phyloP scores from a whole-genome alignment of 2,797 vertebrate species.

The Rousettus madagascariensis region DNA sequence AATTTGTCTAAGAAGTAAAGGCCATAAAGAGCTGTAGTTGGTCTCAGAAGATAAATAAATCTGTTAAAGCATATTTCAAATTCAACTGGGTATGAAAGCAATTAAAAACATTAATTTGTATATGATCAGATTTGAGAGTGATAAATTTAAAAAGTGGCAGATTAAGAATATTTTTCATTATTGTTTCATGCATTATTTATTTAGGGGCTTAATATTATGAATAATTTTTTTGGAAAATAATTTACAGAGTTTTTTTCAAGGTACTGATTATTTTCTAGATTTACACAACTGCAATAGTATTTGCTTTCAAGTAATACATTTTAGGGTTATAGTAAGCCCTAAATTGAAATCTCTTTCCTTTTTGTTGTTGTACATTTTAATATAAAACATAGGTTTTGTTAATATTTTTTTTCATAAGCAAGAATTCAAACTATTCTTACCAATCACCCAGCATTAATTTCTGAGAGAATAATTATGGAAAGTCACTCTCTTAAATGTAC shows the following conservation, averaged over 20 bases:
- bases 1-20: constrained; percentile 30
- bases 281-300: not conserved
- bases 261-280: not conserved
- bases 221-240: not conserved
- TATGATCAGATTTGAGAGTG: constrained; percentile 34
- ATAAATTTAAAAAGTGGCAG: constrained; percentile 31
- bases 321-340: not conserved
- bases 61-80: constrained; percentile 52
- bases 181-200: not conserved
- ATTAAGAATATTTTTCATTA: constrained; percentile 30
- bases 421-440: not conserved
- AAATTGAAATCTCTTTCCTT: not conserved
- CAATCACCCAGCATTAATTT: not conserved
- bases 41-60: constrained; percentile 44
- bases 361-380: not conserved
- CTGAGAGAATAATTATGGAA: not conserved
- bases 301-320: not conserved
- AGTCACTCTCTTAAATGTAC: not conserved
- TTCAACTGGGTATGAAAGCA: not conserved
- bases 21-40: constrained; percentile 21
- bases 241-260: not conserved
- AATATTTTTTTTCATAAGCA: not conserved
- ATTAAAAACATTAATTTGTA: constrained; percentile 61
- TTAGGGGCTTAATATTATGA: not conserved
- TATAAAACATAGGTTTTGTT: not conserved